Evolutionary conservation across 2,113 vertebrate species (phyloP), one percentile per base, ranked within the genome.

Genomic region (Lipophrys pholis): DNA sequence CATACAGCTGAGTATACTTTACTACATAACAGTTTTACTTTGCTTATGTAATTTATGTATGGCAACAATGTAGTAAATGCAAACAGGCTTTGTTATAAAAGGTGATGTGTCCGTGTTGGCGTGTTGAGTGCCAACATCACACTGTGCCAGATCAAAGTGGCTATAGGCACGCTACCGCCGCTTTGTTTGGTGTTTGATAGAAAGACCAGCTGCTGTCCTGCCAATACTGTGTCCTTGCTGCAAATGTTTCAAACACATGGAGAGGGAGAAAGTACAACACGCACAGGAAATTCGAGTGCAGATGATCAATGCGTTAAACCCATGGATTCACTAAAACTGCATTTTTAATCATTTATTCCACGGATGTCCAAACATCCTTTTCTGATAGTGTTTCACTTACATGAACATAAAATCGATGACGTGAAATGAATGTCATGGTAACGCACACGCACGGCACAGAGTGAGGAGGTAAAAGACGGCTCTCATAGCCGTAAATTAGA

Each of bases 31-130:
- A 55, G 35, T 55, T 70, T 66, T 10, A 11, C 12, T 56, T 61
- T 41, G n/a, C 38, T 60, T 76, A 58, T 51, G 15, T 56, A 40
- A 73, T 73, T 17, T 7, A 58, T 54, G 36, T 43, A 51, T 68
- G 51, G n/a, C 60, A 82, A 49, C 5, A 0, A 11, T 48, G 53
- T 48, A 48, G 17, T 17, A 15, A n/a, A 52, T 30, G 39, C 46
- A 54, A 71, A 52, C 35, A 21, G 12, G 43, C 58, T 65, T 69
- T 70, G 8, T 11, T 69, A 21, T 64, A 63, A 46, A 58, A 53
- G 10, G 36, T 14, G 11, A 42, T 54, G 15, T 62, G 39, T 49
- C 2, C 21, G 54, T 62, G 45, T 49, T 2, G 21, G 54, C 8
- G 39, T 53, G 50, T 16, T 46, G 30, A 38, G 50, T 57, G 42